Base-by-base conservation (phyloP, 2,113 vertebrate genomes). In the Neofelis nebulosa region DNA sequence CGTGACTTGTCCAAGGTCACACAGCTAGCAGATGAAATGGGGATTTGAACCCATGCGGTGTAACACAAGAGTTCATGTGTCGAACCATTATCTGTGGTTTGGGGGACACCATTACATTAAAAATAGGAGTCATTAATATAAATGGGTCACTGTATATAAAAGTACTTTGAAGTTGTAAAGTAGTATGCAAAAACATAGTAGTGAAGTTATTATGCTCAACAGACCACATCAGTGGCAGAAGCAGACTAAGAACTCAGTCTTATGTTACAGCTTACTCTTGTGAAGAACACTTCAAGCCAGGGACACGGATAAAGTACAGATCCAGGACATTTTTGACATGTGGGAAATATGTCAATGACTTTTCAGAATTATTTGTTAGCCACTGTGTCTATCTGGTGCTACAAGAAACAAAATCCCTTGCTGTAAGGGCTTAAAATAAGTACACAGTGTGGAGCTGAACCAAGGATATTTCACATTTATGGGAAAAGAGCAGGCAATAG, bases 351-450 rank as follows among this genome's bases (percentile, higher is more conserved):
- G 95, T 94, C 50, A 55, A 63, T 90, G 97, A 89, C 36, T 97
- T 95, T 96, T 87, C 31, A 69, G 96, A 94, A 87, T 84, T 92
- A 94, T 84, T 83, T 83, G 95, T 89, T 94, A 96, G 89, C 79
- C 97, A 98, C 98, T 98, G 95, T 98, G 98, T 98, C 91, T 97
- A 95, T 97, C 61, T 98, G 98, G 98, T 98, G 98, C 98, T 98
- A 98, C 82, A 92, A 95, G 74, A 68, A 85, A 38, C 90, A 96
- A 95, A 87, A 82, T 65, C 95, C 97, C 91, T 97, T 98, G 76
- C 57, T 95, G 0, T 91, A 98, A 98, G 98, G 98, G 97, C 97
- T 98, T 97, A 86, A 80, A 45, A 89, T 94, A 96, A 95, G 96
- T 82, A 97, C 94, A 98, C 97, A 97, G 96, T 97, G 96, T 96